Evolutionary conservation across 2,888 invertebrate species (phyloP), one percentile per base, ranked within the genome.

Genomic region (Rambutsinella grinnellia): DNA sequence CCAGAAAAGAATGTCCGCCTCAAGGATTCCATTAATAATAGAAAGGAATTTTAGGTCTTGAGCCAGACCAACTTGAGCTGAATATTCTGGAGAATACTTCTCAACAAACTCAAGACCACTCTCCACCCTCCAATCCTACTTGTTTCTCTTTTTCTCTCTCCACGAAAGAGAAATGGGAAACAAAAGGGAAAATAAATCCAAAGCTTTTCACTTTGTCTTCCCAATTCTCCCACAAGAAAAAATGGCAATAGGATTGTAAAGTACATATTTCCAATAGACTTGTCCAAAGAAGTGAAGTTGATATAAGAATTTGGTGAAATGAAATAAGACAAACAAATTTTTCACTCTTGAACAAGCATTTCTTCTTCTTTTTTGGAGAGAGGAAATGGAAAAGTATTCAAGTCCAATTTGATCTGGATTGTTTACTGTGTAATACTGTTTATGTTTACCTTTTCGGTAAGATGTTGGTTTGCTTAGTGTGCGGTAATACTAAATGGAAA

Each of bases 151-250:
- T 56, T 66, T 66, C 36, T 58, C 36, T 23, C 21, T 28, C 49
- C 15, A 21, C 6, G 21, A 8, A 58, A 44, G 44, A 58, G 57
- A 54, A 65, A 65, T 61, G 47, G 61, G 26, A 17, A 67, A 58
- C 46, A 66, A 67, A 46, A 66, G 56, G 44, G 56, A 56, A 66
- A 68, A 68, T 68, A 68, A 68, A 68, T 68, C 68, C 68, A 58
- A 46, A 68, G 68, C 68, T 68, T 68, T 68, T 68, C 68, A 68
- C 68, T 68, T 60, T 60, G 65, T 68, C 58, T 67, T 46, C 28
- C 36, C 17, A 53, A 3, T 24, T 21, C 36, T 54, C 15, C 46
- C 49, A 53, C 63, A 51, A 63, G 54, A n/a, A n/a, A 60, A 44
- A 60, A 60, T 60, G 60, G 60, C n/a, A n/a, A n/a, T n/a, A n/a